Conservation (phyloP, 2,888 invertebrate species). For the Cheilosia vernalis region DNA sequence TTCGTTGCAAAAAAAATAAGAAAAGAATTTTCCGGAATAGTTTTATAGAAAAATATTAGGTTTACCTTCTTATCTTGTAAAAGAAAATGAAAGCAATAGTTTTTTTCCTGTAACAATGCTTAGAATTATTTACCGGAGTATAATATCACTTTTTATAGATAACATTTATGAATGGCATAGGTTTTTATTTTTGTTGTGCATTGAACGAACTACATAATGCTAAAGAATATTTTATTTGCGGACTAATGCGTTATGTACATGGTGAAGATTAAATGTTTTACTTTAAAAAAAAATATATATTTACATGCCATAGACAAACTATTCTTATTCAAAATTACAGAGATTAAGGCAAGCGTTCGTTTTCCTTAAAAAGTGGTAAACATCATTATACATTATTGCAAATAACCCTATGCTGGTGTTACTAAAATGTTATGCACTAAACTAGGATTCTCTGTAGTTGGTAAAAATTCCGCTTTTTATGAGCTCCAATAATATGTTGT, state of each 20-base stretch:
- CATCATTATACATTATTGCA: neutral
- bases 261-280: neutral
- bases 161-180: conserved; percentile 7
- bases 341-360: conserved; percentile 13
- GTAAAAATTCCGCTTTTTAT: neutral
- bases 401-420: neutral
- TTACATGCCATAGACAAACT: neutral
- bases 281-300: conserved; percentile 4
- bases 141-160: conserved; percentile 45
- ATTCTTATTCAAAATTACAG: neutral
- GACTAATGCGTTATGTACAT: conserved; percentile 3
- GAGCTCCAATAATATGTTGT: neutral
- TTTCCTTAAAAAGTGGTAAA: neutral
- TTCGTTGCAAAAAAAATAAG: conserved; percentile 65
- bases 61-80: conserved; percentile 1
- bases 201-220: conserved; percentile 11
- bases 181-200: conserved; percentile 33
- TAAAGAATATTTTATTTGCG: conserved; percentile 1
- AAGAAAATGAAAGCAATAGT: conserved; percentile 30
- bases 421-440: neutral
- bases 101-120: conserved; percentile 22
- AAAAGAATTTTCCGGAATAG: conserved; percentile 15
- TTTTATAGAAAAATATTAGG: conserved; percentile 22
- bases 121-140: conserved; percentile 28
- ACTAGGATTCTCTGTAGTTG: conserved; percentile 5